A percentile compares a stretch with the other conserved stretches of the same genome.
These are phyloP conservation scores for Euzetes globulus DNA, from an alignment of 2,888 invertebrate species.

Conservation along the genomic window DNA sequence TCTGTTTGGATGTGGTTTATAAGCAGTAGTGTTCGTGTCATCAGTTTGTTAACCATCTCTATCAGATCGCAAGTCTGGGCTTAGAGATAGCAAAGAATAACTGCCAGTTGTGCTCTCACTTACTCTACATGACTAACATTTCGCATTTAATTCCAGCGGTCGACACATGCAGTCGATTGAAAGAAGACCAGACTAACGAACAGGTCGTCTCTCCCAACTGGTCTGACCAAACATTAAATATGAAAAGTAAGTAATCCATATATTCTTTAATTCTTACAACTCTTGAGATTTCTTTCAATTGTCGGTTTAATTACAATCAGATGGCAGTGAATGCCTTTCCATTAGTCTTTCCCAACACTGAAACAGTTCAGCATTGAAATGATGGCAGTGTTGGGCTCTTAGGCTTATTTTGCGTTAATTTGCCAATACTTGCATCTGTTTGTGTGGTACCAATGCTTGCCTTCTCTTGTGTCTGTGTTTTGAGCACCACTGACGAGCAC, in stretches of 20 bases:
- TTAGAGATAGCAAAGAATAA: not conserved
- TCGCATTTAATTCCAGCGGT: not conserved
- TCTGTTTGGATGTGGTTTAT: slow-evolving; percentile 5
- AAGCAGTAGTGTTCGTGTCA: not conserved
- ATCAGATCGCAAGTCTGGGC: not conserved
- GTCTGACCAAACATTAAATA: not conserved
- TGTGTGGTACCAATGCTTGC: slow-evolving; percentile 4
- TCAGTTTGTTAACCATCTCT: not conserved
- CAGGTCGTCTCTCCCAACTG: not conserved
- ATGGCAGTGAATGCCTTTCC: not conserved
- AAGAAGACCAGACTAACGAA: not conserved
- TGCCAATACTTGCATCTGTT: slow-evolving; percentile 6
- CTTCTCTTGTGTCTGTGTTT: not conserved
- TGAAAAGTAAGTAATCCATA: slow-evolving; percentile 1
- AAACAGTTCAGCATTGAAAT: slow-evolving; percentile 21
- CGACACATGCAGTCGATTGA: slow-evolving; percentile 1
- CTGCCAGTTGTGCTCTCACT: not conserved
- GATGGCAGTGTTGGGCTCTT: slow-evolving; percentile 13
- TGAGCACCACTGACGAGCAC: not conserved
- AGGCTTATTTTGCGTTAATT: slow-evolving; percentile 21
- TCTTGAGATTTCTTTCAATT: not conserved
- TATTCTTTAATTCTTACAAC: not conserved
- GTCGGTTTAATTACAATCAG: slow-evolving; percentile 22
- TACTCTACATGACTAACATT: not conserved
- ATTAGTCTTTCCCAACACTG: not conserved